phyloP scores from a whole-genome alignment of 2,888 invertebrate genomes.

The Loripinus fragilis region DNA sequence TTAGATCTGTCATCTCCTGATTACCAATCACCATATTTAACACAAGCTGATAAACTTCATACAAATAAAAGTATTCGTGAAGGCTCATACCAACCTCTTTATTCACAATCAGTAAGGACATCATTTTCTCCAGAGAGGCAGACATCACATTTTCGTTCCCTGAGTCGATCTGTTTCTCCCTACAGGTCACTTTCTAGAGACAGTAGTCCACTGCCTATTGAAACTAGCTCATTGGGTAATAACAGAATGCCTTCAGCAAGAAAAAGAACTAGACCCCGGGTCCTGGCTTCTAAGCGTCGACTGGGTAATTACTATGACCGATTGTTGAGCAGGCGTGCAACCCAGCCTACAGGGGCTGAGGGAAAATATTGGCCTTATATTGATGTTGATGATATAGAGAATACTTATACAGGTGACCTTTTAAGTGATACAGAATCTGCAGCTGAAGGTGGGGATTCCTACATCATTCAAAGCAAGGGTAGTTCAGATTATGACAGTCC shows the following conservation, averaged over 20 bases:
- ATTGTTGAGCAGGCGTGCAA: slow-evolving; percentile 51
- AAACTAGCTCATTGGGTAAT: slow-evolving; percentile 22
- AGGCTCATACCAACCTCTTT: slow-evolving; percentile 47
- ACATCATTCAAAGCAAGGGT: neutral
- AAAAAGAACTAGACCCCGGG: slow-evolving; percentile 56
- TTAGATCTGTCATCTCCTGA: slow-evolving; percentile 24
- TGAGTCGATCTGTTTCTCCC: slow-evolving; percentile 27
- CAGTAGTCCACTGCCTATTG: slow-evolving; percentile 48
- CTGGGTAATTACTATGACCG: slow-evolving; percentile 68
- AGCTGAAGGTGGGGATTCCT: slow-evolving; percentile 13
- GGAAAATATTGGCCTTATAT: slow-evolving; percentile 69
- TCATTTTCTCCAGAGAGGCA: slow-evolving; percentile 41
- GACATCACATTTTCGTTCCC: neutral
- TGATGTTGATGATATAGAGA: slow-evolving; percentile 69
- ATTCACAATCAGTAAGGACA: slow-evolving; percentile 41
- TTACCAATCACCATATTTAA: slow-evolving; percentile 38
- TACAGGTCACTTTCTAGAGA: slow-evolving; percentile 48
- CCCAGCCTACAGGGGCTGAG: slow-evolving; percentile 40
- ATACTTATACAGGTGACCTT: slow-evolving; percentile 61
- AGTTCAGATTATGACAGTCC: neutral
- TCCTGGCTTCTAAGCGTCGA: slow-evolving; percentile 57
- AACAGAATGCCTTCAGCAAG: slow-evolving; percentile 20
- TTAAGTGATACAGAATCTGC: slow-evolving; percentile 61
- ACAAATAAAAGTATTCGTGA: slow-evolving; percentile 32
- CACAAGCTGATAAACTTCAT: slow-evolving; percentile 38